Evolutionary conservation across 2,113 vertebrate species (phyloP), one percentile per base, ranked within the genome.

Genomic region (Hyaena hyaena): DNA sequence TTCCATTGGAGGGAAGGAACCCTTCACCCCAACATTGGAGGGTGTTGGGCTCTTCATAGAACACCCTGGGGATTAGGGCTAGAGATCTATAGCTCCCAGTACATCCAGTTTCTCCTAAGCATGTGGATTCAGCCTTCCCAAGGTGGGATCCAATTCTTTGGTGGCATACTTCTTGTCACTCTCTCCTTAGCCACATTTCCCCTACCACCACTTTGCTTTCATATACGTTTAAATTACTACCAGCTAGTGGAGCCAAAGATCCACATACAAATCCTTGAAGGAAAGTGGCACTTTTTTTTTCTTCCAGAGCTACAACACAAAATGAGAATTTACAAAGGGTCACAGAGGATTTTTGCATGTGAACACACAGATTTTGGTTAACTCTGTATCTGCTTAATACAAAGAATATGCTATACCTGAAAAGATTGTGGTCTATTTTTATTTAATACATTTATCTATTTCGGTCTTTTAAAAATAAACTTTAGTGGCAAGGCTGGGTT

Each of bases 161-260:
- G 23, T 53, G 45, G 8, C 1, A 1, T 0, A 23, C 33, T 93
- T 43, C 28, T 58, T 8, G 39, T 21, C 2, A 50, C 33, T 71
- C 4, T 81, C 6, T 24, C 66, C 55, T 24, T 69, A 66, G n/a
- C 69, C 19, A 58, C 26, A 8, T 65, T 85, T 73, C 10, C 55
- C 31, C 23, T 4, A 11, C 7, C 3, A 19, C 28, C n/a, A 21
- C 84, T 96, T 90, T 21, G 2, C 53, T 93, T 90, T 88, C 74
- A 71, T 55, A 82, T 96, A 73, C 94, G 88, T 98, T 98, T 94
- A 94, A 97, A 66, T 98, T 93, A 96, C 96, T 88, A 68, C 99
- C 98, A 98, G 98, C 93, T 90, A 98, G 98, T 98, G 98, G 98
- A 98, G 98, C 98, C 98, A 97, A 98, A 98, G 98, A 98, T 98